Conservation (phyloP, 1,140 invertebrate species). For the Oryzaephilus surinamensis region DNA sequence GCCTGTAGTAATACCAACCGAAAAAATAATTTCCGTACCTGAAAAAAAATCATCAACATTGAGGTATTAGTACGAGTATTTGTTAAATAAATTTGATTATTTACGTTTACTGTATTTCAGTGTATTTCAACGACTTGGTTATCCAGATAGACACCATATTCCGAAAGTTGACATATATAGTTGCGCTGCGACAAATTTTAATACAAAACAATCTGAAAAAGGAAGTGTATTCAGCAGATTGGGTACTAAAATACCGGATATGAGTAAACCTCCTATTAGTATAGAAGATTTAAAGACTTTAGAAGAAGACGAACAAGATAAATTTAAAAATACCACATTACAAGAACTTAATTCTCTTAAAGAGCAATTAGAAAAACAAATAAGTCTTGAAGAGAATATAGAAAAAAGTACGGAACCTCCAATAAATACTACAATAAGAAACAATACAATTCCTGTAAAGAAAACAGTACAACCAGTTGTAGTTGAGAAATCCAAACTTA, state of each 20-base stretch:
- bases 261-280: conserved; percentile 26
- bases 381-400: too few species aligned
- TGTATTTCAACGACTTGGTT: neutral
- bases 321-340: too few species aligned
- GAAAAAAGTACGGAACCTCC: too few species aligned
- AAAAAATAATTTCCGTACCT: conserved; percentile 19
- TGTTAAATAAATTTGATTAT: neutral
- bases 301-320: conserved; percentile 23
- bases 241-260: conserved; percentile 13
- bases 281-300: conserved; percentile 22
- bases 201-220: neutral
- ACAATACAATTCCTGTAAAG: conserved; percentile 11
- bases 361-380: conserved; percentile 17
- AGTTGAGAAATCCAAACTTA: too few species aligned
- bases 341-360: conserved; percentile 17
- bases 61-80: neutral
- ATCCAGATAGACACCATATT: neutral
- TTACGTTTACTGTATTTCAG: neutral
- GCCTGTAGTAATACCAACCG: conserved; percentile 37
- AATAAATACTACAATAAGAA: conserved; percentile 15
- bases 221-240: conserved; percentile 5
- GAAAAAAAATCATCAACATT: neutral
- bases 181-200: conserved; percentile 18
- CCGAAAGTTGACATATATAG: conserved; percentile 25
- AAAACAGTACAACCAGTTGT: conserved; percentile 1